Conservation (phyloP, 1,140 invertebrate species). For the Oedothorax gibbosus region DNA sequence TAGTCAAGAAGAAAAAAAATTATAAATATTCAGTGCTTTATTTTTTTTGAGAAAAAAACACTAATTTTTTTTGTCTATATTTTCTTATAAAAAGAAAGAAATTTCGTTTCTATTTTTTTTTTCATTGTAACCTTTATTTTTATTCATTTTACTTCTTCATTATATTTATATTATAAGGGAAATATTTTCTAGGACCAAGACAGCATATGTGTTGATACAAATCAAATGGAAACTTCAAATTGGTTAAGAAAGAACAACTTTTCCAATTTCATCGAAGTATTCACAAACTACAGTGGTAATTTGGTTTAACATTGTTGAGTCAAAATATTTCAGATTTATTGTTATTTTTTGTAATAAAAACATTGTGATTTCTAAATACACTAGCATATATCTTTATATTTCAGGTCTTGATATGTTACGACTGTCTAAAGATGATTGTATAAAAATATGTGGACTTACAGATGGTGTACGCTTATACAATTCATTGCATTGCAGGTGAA, state of each 20-base stretch:
- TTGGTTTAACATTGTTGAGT: background rate
- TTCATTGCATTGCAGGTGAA: slow-evolving; percentile 78
- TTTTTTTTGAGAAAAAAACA: no score
- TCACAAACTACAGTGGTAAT: slow-evolving; percentile 83
- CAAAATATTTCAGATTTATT: slow-evolving; percentile 1
- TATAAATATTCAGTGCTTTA: no score
- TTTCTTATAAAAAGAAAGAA: no score
- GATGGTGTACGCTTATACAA: slow-evolving; percentile 93
- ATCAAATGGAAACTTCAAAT: slow-evolving; percentile 77
- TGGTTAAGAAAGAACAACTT: slow-evolving; percentile 88
- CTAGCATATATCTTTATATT: background rate
- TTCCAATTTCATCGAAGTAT: slow-evolving; percentile 78
- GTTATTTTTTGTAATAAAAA: background rate
- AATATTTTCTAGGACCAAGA: slow-evolving; percentile 52
- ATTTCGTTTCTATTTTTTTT: background rate
- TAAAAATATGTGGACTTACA: slow-evolving; percentile 92
- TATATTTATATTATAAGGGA: background rate
- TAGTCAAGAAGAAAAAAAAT: no score
- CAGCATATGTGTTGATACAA: slow-evolving; percentile 74
- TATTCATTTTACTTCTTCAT: slow-evolving; percentile 14
- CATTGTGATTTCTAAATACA: background rate
- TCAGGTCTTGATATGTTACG: slow-evolving; percentile 83
- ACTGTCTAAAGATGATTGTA: slow-evolving; percentile 87
- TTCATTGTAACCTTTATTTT: background rate
- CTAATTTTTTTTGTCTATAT: no score